Base-by-base conservation (phyloP, 1,140 invertebrate species). In the Heterodera carotae region DNA sequence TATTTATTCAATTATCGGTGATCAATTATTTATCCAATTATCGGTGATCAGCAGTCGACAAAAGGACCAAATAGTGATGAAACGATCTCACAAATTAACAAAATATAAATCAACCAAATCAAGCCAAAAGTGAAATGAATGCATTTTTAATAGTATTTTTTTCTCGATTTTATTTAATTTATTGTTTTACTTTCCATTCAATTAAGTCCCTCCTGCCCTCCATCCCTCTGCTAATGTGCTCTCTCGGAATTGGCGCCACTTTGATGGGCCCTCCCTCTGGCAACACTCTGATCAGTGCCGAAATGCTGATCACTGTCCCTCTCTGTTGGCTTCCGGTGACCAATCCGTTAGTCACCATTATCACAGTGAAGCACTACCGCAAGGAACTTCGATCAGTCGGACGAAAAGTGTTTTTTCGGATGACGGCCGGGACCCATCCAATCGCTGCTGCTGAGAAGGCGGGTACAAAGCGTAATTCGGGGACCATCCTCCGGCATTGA, bases 241-340 rank as follows among this genome's bases (percentile, higher is more conserved):
- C 48, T 22, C 22, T 56, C 1, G 48, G 48, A 15, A 18, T 56
- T 56, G 22, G 15, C 22, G 48, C 48, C 48, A 56, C 48, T 56
- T 5, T 56, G 15, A 18, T 56, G 5, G 48, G 12, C 48, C 48
- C 18, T 56, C 22, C 48, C 15, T 15, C 48, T 4, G 48, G 48
- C 15, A 56, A 15, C 48, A 5, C 22, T 56, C 48, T 56, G 48
- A 56, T 56, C 48, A 56, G 48, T 56, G 48, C 48, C 48, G 48
- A 71, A 48, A 25, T 71, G 33, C 33, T 71, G 29, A 33, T 71
- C 59, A 71, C 69, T 31, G 33, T 43, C 59, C 69, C 69, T 43
- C 59, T 71, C 29, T 56, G n/a, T 48, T 71, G 69, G 69, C 27
- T 48, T n/a, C 69, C 69, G 34, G 33, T 71, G n/a, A 29, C 59